Evolutionary conservation across 2,797 vertebrate species (phyloP).

Genomic region (Austrolebias charrua): DNA sequence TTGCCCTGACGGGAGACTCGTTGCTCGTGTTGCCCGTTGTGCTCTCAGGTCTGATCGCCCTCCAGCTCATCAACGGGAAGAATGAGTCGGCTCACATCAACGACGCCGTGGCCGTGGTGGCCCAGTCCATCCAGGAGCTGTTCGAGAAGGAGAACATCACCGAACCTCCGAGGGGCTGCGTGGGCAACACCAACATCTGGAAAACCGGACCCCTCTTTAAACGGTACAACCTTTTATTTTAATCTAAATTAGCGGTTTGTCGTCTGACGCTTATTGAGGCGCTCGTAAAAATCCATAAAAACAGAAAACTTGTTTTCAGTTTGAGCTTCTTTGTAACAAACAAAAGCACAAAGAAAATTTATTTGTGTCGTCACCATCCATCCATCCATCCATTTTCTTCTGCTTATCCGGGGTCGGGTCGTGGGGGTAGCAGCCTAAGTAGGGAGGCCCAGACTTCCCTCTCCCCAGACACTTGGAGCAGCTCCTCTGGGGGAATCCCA

Average conservation of each 20-base stretch:
- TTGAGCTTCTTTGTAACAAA: no score
- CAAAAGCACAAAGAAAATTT: no score
- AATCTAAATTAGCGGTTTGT: not conserved
- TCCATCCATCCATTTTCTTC: no score
- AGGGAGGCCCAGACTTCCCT: no score
- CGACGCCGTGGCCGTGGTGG: conserved; percentile 93
- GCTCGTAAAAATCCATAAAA: no score
- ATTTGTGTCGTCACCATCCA: no score
- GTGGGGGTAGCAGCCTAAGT: no score
- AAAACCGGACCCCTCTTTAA: conserved; percentile 98
- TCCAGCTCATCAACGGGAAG: conserved; percentile 98
- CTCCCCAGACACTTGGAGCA: no score
- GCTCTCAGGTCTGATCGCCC: conserved; percentile 90
- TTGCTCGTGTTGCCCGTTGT: conserved; percentile 24
- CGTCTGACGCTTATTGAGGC: no score
- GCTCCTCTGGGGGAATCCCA: no score
- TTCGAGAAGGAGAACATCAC: conserved; percentile 99
- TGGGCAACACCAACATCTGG: conserved; percentile 99
- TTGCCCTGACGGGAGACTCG: conserved; percentile 23
- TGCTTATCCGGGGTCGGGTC: no score
- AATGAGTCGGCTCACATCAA: conserved; percentile 98
- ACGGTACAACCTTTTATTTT: conserved; percentile 76
- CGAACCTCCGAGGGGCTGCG: conserved; percentile 93
- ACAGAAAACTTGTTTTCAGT: no score
- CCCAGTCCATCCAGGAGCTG: conserved; percentile 95